These are phyloP conservation scores for Mus spretus DNA, from an alignment of 2,797 vertebrate species.

Conservation along the genomic window DNA sequence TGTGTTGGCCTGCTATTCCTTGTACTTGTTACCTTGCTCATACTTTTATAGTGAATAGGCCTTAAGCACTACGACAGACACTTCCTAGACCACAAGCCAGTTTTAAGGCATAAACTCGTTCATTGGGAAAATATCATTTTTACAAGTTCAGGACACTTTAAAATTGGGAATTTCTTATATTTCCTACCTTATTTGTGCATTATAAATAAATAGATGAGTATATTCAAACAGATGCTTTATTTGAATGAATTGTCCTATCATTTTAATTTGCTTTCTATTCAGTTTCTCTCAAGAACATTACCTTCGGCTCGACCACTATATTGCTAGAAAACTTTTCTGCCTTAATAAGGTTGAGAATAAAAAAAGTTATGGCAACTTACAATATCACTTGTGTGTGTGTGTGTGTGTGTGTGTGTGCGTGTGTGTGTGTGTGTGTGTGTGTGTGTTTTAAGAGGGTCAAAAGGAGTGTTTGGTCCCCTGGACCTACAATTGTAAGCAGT, in stretches of 20 bases:
- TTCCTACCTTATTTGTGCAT: background rate
- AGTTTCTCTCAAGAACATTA: background rate
- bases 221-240: background rate
- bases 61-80: background rate
- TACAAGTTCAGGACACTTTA: background rate
- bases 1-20: background rate
- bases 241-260: background rate
- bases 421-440: background rate
- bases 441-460: background rate
- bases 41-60: background rate
- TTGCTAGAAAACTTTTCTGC: background rate
- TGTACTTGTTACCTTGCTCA: background rate
- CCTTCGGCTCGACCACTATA: background rate
- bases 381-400: background rate
- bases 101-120: background rate
- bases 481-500: background rate
- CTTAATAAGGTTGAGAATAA: background rate
- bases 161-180: background rate
- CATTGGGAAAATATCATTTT: background rate
- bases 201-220: background rate
- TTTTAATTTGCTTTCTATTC: slow-evolving; percentile 38
- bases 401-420: background rate
- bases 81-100: background rate
- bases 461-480: background rate
- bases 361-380: background rate